Base-by-base conservation (phyloP, 2,797 vertebrate species). In the Darevskia mixta region DNA sequence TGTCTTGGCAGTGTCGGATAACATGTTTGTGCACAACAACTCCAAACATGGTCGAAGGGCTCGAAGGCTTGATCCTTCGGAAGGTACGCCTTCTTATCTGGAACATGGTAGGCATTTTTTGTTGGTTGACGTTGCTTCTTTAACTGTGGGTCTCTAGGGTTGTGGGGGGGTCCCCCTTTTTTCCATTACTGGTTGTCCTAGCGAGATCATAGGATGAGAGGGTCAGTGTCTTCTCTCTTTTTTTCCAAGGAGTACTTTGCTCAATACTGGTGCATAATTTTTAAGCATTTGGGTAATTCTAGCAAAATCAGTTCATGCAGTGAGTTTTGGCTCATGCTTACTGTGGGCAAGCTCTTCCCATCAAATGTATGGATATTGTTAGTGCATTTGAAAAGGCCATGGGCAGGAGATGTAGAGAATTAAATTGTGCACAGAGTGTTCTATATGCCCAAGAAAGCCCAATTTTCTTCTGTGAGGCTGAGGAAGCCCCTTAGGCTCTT, bases 11-110 rank as follows among this genome's bases (percentile, higher is more conserved):
- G 98, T 99, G 93, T 99, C 99, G 20, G 99, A 99, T 96, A 99
- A 99, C 96, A 99, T 99, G 98, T 99, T 99, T 87, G 99, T 99
- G 93, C 99, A 99, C 96, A 99, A 99, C 97, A 99, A 99, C 96
- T 99, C 99, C 93, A 99, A 99, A 97, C 99, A 99, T 0, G 99
- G 99, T 95, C 98, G 99, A 95, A 97, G 99, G 96, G 98, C 99
- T 95, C 98, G 99, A 95, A 98, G 98, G 95, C 98, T 99, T 10
- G 99, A 99, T 97, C 98, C 98, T 86, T 98, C 98, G 95, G 99
- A 99, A 96, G 99, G 98, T 97, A 99, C 98, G 90, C 98, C 96
- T 88, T 99, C 98, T 93, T 99, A 99, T 98, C 98, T 99, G 97
- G 98, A 99, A 95, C 98, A 99, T 94, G 99, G 99, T 99, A 98